Evolutionary conservation across 2,113 vertebrate genomes (phyloP), one percentile per base, ranked within the genome.

Genomic region (Megalops atlanticus): DNA sequence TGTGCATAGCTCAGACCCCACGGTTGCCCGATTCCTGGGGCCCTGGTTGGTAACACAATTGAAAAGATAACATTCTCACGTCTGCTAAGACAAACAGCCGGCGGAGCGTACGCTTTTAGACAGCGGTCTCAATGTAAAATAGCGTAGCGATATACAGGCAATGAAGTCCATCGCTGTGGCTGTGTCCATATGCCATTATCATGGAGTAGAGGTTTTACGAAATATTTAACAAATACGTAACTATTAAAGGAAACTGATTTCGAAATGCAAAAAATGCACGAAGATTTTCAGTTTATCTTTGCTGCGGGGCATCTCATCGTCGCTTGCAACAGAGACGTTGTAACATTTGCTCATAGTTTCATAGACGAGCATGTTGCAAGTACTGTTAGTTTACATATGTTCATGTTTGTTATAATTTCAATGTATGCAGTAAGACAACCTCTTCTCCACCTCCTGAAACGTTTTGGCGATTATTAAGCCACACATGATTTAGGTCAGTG

Each of bases 11-110:
- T 38, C 4, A 71, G 31, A 36, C 33, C 69, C 31, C 33, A 71
- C 10, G 69, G 33, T 71, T 71, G 69, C 69, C 14, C 36, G 69
- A 38, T 71, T 71, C 14, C 33, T 71, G 69, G 69, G 69, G 69
- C 31, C 31, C 33, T 71, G 16, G 33, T 71, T 38, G 69, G 69
- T 71, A 71, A 71, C 31, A 35, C 69, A 38, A 71, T 38, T 71
- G 69, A 71, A 71, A 71, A 38, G 69, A 71, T 35, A 71, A 36
- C 31, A 71, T 71, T 71, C 69, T 71, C 69, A 7, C 69, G 36
- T 71, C 31, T 36, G 69, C 16, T 31, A 64, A 71, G 69, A 38
- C 69, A 71, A 71, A 71, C 35, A 71, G 69, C 69, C 69, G 69
- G 69, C 69, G 35, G 69, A 71, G 33, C 4, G 35, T 70, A 70